These are phyloP conservation scores for Lophotriccus pileatus DNA, from an alignment of 2,797 vertebrate species.

Conservation along the genomic window DNA sequence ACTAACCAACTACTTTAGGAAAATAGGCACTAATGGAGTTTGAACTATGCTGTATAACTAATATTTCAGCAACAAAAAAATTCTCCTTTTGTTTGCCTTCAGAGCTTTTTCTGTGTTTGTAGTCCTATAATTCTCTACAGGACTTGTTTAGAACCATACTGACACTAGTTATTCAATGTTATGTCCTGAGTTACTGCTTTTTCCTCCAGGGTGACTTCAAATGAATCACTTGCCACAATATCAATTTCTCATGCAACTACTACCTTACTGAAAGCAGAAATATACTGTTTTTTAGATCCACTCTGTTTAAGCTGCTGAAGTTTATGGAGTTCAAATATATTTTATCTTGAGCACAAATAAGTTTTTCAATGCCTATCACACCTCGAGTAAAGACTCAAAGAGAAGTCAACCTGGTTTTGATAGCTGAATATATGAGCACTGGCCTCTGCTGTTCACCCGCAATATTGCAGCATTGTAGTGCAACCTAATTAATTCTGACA, in stretches of 20 bases:
- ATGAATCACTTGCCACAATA: background rate
- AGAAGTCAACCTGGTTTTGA: background rate
- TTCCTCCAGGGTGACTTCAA: background rate
- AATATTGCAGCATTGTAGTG: background rate
- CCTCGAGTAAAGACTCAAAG: background rate
- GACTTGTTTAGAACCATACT: background rate
- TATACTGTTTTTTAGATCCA: background rate
- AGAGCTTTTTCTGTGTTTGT: background rate
- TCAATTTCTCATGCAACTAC: background rate
- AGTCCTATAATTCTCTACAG: background rate
- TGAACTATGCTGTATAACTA: background rate
- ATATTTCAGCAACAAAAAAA: background rate
- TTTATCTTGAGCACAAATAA: background rate
- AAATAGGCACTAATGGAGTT: background rate
- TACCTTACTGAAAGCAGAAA: background rate
- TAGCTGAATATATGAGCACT: background rate
- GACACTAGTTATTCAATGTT: background rate
- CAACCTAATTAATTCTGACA: background rate
- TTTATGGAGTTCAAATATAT: background rate
- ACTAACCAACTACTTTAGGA: background rate
- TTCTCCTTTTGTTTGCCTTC: background rate
- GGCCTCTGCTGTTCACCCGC: slow-evolving; percentile 33
- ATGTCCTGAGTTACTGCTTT: background rate
- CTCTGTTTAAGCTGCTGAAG: background rate
- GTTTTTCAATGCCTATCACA: background rate